Evolutionary conservation across 2,797 vertebrate species (phyloP).

Genomic region (Podargus strigoides): DNA sequence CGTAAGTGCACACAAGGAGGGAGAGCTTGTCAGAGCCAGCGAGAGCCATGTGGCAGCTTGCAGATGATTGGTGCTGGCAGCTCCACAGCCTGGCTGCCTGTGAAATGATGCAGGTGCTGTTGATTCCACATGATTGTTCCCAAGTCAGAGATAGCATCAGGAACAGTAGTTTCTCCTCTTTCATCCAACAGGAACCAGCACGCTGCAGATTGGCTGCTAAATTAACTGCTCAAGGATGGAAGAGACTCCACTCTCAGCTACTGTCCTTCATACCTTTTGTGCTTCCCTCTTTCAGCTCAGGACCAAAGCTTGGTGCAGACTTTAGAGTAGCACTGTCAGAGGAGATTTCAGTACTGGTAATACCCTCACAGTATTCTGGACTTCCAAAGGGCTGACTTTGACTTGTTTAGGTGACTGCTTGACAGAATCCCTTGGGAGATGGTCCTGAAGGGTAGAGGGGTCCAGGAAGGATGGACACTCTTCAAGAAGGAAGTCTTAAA

Average conservation of each 20-base stretch:
- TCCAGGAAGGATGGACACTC: too few species aligned
- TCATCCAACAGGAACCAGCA: not conserved
- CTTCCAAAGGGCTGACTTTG: too few species aligned
- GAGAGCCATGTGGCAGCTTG: not conserved
- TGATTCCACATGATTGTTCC: not conserved
- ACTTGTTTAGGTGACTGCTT: too few species aligned
- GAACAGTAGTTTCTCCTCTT: not conserved
- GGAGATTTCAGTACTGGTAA: not conserved
- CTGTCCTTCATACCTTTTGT: not conserved
- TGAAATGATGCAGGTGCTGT: not conserved
- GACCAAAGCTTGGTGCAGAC: not conserved
- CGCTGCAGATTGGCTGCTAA: not conserved
- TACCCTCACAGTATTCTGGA: too few species aligned
- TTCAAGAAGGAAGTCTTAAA: too few species aligned
- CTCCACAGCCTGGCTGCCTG: not conserved
- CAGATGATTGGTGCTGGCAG: not conserved
- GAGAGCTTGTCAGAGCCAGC: not conserved
- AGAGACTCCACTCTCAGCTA: not conserved
- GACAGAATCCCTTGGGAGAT: too few species aligned
- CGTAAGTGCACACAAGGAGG: fast-evolving
- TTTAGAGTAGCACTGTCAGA: not conserved
- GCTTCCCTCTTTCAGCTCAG: not conserved
- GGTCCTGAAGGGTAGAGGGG: too few species aligned
- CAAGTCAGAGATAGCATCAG: not conserved
- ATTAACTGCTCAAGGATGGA: not conserved